Percentiles rank a stretch among this genome's conserved stretches.
Conservation (phyloP, 2,797 vertebrate genomes). For the Mareca strepera region DNA sequence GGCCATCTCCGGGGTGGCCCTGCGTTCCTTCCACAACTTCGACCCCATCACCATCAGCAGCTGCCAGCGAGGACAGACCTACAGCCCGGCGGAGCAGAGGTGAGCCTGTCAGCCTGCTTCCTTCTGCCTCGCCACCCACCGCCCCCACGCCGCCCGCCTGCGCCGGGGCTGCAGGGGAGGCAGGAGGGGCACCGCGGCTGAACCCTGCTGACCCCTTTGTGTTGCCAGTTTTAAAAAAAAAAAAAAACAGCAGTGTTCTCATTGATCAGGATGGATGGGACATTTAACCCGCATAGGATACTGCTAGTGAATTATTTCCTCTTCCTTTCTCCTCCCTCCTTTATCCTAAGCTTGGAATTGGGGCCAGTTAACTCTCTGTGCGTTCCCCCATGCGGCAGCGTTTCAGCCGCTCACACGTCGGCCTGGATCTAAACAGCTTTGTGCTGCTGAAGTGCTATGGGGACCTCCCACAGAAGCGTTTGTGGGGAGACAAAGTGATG, state of each 20-base stretch:
- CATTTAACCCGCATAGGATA: constrained; percentile 66
- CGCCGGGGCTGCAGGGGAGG: not conserved
- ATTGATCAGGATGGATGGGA: constrained; percentile 65
- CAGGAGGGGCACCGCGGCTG: constrained; percentile 35
- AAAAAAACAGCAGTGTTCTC: constrained; percentile 41
- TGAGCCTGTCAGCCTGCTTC: constrained; percentile 75
- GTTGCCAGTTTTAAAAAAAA: not conserved
- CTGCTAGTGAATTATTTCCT: constrained; percentile 73
- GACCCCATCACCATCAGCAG: constrained; percentile 97
- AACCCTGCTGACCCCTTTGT: constrained; percentile 50
- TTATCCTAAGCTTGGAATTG: constrained; percentile 26
- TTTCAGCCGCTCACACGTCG: not conserved
- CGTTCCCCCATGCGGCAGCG: not conserved
- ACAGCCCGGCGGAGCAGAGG: constrained; percentile 95
- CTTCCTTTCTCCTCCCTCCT: constrained; percentile 63
- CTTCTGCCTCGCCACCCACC: constrained; percentile 6
- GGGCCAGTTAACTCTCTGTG: not conserved
- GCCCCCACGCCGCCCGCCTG: not conserved
- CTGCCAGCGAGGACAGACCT: constrained; percentile 97
- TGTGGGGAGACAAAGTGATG: not conserved
- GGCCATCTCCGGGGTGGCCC: constrained; percentile 95
- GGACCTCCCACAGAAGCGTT: not conserved
- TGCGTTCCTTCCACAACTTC: constrained; percentile 98
- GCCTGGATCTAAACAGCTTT: not conserved
- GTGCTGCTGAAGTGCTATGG: not conserved